Conservation (phyloP, 64 coral and sea anemone species). For the Dendronephthya gigantea region DNA sequence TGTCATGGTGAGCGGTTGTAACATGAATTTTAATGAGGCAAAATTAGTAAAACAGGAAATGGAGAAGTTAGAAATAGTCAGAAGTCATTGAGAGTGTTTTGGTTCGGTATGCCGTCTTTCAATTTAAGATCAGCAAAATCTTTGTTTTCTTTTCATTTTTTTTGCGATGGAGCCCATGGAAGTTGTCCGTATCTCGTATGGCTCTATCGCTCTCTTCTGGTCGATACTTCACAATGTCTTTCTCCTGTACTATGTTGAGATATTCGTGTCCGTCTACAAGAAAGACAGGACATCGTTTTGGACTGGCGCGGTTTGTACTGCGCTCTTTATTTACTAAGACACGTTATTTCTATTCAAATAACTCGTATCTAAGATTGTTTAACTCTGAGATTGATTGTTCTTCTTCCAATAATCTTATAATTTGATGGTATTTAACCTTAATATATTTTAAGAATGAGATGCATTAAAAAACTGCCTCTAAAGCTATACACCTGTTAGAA, state of each 20-base stretch:
- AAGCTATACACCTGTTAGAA: no score
- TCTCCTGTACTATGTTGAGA: slow-evolving; percentile 81
- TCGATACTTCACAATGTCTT: slow-evolving; percentile 93
- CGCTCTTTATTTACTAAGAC: background rate
- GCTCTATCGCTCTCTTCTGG: slow-evolving; percentile 81
- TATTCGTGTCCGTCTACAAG: slow-evolving; percentile 94
- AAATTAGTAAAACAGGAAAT: background rate
- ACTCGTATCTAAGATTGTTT: no score
- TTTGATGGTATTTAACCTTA: no score
- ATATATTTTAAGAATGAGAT: no score
- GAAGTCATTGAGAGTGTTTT: background rate
- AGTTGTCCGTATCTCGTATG: slow-evolving; percentile 62
- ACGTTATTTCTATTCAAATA: no score
- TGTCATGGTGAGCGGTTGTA: background rate
- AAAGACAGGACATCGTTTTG: slow-evolving; percentile 81
- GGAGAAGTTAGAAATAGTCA: background rate
- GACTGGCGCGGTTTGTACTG: slow-evolving; percentile 67
- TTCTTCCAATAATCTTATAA: no score
- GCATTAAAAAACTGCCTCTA: background rate
- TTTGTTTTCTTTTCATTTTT: background rate
- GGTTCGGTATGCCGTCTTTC: background rate
- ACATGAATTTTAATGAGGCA: background rate
- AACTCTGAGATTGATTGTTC: no score
- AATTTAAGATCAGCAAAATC: background rate
- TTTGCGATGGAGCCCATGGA: background rate